Percentiles rank a stretch among this genome's conserved stretches.
Conservation (phyloP, 2,113 vertebrate genomes). For the Muntiacus reevesi region DNA sequence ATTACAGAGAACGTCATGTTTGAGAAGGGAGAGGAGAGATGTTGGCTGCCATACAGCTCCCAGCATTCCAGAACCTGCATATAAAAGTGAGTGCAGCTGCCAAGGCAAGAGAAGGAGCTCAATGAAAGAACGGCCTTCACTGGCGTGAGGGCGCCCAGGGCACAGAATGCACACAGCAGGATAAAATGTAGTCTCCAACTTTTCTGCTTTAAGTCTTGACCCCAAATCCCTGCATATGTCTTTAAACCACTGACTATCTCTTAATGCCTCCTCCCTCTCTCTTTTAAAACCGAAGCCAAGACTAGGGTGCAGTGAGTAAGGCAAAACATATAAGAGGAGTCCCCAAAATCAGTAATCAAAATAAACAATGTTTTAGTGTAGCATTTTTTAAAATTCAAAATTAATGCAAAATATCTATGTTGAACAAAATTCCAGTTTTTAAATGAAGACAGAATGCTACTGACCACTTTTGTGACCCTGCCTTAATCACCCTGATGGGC, state of each 20-base stretch:
- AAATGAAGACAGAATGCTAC: background rate
- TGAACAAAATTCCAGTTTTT: background rate
- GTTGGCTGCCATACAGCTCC: slow-evolving; percentile 68
- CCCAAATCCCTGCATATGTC: background rate
- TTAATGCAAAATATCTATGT: background rate
- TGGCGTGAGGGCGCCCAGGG: slow-evolving; percentile 14
- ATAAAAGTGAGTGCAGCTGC: slow-evolving; percentile 56
- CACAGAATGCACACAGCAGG: slow-evolving; percentile 32
- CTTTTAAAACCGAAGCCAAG: background rate
- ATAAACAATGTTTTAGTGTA: background rate
- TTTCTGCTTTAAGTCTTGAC: slow-evolving; percentile 43
- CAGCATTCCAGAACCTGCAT: slow-evolving; percentile 66
- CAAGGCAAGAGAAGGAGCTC: slow-evolving; percentile 47
- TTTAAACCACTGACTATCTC: slow-evolving; percentile 6
- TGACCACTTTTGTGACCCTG: background rate
- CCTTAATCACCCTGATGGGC: background rate
- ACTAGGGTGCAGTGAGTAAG: background rate
- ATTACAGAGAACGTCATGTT: slow-evolving; percentile 72
- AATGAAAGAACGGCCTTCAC: slow-evolving; percentile 52
- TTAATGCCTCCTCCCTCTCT: background rate
- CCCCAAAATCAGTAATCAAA: background rate
- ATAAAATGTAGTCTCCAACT: slow-evolving; percentile 33
- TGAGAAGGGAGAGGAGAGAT: slow-evolving; percentile 43
- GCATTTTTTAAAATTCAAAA: background rate
- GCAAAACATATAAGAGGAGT: background rate